These are phyloP conservation scores for Muscina levida DNA, from an alignment of 2,888 invertebrate genomes.

Conservation along the genomic window DNA sequence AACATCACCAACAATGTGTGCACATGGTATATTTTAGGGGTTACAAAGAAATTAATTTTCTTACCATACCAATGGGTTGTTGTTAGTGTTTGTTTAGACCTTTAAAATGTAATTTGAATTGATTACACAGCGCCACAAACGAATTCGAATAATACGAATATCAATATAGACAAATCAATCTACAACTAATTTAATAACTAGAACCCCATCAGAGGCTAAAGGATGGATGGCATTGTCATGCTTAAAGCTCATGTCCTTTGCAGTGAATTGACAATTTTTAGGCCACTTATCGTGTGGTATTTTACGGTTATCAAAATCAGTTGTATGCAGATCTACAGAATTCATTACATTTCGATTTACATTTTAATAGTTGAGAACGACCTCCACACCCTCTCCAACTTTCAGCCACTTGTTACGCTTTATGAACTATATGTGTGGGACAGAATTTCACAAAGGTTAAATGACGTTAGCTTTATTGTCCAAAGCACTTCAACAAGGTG, in stretches of 20 bases:
- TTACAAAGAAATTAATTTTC: conserved; percentile 4
- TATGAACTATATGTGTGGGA: not conserved
- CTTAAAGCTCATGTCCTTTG: conserved; percentile 16
- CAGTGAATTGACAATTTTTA: conserved; percentile 42
- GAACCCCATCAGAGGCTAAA: not conserved
- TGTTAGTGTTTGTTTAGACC: conserved; percentile 4
- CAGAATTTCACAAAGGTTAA: not conserved
- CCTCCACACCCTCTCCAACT: not conserved
- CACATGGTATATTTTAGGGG: conserved; percentile 34
- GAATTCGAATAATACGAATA: not conserved
- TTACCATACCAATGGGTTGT: not conserved
- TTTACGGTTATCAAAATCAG: too few species aligned
- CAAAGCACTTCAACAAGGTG: not conserved
- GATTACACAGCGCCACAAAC: not conserved
- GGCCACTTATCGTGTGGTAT: conserved; percentile 36
- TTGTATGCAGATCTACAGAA: too few species aligned
- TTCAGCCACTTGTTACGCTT: conserved; percentile 10
- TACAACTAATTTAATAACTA: conserved; percentile 38
- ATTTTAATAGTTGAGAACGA: not conserved
- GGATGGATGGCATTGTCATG: not conserved
- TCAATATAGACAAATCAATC: not conserved
- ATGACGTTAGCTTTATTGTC: too few species aligned
- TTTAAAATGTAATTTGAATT: conserved; percentile 40
- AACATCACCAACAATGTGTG: conserved; percentile 14
- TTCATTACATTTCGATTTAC: not conserved